phyloP scores from a whole-genome alignment of 2,888 invertebrate species.

The Orchesellides sinensis region DNA sequence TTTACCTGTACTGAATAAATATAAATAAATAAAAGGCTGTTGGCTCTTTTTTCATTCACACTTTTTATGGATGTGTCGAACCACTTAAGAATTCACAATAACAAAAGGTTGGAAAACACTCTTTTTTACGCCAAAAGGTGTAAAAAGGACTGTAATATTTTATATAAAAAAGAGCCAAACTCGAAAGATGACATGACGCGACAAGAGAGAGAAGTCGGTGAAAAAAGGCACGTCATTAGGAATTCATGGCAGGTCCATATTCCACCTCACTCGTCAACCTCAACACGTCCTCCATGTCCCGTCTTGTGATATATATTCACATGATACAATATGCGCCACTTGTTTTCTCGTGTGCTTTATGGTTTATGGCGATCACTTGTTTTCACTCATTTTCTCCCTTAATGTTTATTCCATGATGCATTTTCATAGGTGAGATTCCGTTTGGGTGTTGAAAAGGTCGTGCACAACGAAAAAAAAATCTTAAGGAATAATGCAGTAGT shows the following conservation, averaged over 20 bases:
- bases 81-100: neutral
- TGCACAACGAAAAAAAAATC: neutral
- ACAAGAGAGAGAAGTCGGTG: constrained; percentile 14
- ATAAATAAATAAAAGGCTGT: neutral
- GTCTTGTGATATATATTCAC: neutral
- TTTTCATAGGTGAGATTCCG: neutral
- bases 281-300: constrained; percentile 21
- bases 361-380: neutral
- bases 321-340: constrained; percentile 8
- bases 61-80: neutral
- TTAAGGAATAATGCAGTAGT: neutral
- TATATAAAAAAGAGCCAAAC: constrained; percentile 13
- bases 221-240: constrained; percentile 46
- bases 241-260: constrained; percentile 60
- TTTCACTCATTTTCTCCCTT: neutral
- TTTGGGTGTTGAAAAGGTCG: neutral
- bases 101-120: neutral
- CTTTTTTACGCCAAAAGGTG: constrained; percentile 10
- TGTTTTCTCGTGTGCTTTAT: neutral
- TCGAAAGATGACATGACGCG: constrained; percentile 33
- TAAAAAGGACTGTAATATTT: constrained; percentile 36
- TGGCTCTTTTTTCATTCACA: neutral
- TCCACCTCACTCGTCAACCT: constrained; percentile 32
- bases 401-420: neutral
- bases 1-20: too few species aligned